Conservation (phyloP, 2,113 vertebrate genomes). For the Ophthalmolycus amberensis region DNA sequence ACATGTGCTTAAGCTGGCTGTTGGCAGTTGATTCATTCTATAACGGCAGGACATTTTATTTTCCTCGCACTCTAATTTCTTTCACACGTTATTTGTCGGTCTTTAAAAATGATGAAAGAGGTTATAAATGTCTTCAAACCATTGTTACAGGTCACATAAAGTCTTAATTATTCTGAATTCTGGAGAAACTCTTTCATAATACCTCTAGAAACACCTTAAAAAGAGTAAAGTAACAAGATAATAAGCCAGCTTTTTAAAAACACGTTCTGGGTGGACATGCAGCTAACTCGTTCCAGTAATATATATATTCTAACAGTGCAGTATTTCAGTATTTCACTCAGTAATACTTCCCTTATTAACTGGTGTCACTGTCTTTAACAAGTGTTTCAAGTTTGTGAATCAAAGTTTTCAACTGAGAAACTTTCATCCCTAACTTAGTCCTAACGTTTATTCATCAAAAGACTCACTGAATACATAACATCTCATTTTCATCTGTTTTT, state of each 20-base stretch:
- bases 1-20: slow-evolving; percentile 27
- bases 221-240: background rate
- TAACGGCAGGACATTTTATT: background rate
- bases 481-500: background rate
- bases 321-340: background rate
- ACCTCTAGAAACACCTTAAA: background rate
- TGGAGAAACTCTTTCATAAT: background rate
- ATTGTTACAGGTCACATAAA: background rate
- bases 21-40: background rate
- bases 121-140: background rate
- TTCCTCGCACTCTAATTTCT: background rate
- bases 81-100: background rate
- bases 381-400: slow-evolving; percentile 10
- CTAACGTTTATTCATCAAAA: background rate
- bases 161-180: background rate
- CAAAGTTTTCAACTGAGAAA: slow-evolving; percentile 18
- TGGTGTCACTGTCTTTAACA: slow-evolving; percentile 28
- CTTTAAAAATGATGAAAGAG: background rate
- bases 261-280: slow-evolving; percentile 41
- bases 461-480: background rate
- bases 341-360: slow-evolving; percentile 30
- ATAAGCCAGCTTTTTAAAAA: slow-evolving; percentile 5
- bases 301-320: slow-evolving; percentile 12
- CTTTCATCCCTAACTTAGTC: slow-evolving; percentile 19
- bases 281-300: slow-evolving; percentile 36